Evolutionary conservation across 1,140 invertebrate species (phyloP), one percentile per base, ranked within the genome.

Genomic region (Ganaspis sp.): DNA sequence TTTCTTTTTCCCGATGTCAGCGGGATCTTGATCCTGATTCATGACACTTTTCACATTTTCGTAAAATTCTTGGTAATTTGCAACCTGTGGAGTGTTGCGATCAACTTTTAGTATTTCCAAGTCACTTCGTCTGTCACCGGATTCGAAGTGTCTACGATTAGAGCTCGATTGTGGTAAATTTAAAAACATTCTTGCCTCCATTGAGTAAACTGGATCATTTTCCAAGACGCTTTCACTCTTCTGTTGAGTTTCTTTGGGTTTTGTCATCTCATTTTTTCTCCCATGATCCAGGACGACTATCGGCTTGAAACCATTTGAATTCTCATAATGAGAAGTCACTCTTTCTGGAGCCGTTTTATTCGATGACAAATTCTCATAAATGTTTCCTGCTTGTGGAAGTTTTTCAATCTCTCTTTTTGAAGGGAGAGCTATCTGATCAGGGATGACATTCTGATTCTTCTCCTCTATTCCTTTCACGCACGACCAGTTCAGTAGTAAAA

Each of bases 41-140:
- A 81, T 75, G 37, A 69, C 76, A 15, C 15, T 69, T 53, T 84
- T 79, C 8, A 80, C 34, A 17, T 85, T 86, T 0, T 90, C 84
- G 69, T 90, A 90, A 53, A 89, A 88, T 1, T 88, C 81, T 0
- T 87, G 81, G 40, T 91, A 91, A 82, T 88, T 89, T 9, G 89
- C 89, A 1, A 91, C 77, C 0, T 83, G 81, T 1, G 90, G 89
- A 0, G 90, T 91, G 17, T 88, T 80, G 40, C 90, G 90, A 9
- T 76, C 87, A 21, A 91, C 87, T 81, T 91, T 91, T 0, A 91
- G 79, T 26, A 90, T 54, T 69, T 91, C 90, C 71, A 91, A 89
- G n/a, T 89, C 87, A 76, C 86, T 88, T 37, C 81, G 83, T 4
- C 75, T 76, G 5, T 80, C 81, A 26, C 86, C 83, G 4, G 74